Evolutionary conservation across 2,888 invertebrate species (phyloP).

Genomic region (Lamellibrachia satsuma): DNA sequence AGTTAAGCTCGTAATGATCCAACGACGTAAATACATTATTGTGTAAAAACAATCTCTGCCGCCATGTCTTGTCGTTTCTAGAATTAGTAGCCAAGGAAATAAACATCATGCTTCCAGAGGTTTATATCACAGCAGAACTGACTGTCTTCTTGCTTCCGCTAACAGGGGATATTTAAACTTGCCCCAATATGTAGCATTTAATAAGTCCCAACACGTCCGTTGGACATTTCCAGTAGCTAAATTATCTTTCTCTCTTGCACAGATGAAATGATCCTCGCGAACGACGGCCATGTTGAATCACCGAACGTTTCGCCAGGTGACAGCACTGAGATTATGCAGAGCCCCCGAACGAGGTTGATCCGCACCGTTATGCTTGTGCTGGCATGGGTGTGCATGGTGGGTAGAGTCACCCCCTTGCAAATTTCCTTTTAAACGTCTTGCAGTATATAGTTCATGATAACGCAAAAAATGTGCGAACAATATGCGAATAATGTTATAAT

Average conservation of each 20-base stretch:
- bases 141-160: neutral
- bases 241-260: neutral
- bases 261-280: neutral
- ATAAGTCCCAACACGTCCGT: too few species aligned
- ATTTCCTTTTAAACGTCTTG: too few species aligned
- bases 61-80: neutral
- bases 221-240: too few species aligned
- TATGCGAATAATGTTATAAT: too few species aligned
- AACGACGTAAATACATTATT: neutral
- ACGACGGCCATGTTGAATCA: neutral
- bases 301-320: neutral
- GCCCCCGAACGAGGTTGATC: neutral
- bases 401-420: neutral
- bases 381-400: neutral
- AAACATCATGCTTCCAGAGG: neutral
- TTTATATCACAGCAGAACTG: neutral
- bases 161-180: too few species aligned
- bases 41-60: neutral
- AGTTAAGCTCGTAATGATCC: too few species aligned
- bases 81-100: neutral
- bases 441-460: too few species aligned
- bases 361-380: neutral
- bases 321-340: neutral
- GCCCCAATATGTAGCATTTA: too few species aligned
- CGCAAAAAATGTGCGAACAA: too few species aligned